A percentile compares a stretch with the other conserved stretches of the same genome.
Conservation (phyloP, 1,140 invertebrate species). For the Drusus annulatus region DNA sequence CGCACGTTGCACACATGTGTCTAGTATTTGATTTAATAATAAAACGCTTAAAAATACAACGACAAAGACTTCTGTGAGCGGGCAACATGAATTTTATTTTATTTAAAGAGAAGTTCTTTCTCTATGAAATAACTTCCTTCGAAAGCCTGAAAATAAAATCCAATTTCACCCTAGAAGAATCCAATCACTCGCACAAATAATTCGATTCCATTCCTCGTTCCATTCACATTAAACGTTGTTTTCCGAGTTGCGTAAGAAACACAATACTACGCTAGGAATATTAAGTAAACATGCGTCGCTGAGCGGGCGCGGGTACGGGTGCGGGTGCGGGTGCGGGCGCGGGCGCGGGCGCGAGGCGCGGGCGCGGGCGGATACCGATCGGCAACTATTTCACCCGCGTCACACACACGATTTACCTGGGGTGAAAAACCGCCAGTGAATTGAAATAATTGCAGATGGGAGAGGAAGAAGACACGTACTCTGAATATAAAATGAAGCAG, state of each 20-base stretch:
- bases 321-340: background rate
- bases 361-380: too few relatives aligned
- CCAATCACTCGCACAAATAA: conserved; percentile 58
- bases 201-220: conserved; percentile 57
- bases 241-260: conserved; percentile 51
- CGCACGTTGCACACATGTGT: background rate
- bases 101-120: conserved; percentile 15
- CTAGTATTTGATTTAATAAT: background rate
- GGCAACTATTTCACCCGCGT: background rate
- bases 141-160: conserved; percentile 54
- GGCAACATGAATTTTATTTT: background rate
- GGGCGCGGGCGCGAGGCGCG: too few relatives aligned
- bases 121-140: conserved; percentile 43
- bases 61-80: background rate
- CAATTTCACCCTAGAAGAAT: conserved; percentile 58
- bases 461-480: conserved; percentile 8
- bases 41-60: background rate
- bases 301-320: conserved; percentile 19
- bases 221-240: conserved; percentile 46
- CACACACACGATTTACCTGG: conserved; percentile 25
- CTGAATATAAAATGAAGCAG: conserved; percentile 35
- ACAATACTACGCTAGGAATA: conserved; percentile 51
- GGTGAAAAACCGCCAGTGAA: conserved; percentile 17
- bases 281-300: conserved; percentile 48
- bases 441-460: conserved; percentile 18